phyloP scores from a whole-genome alignment of 2,113 vertebrate species.

The Heteronetta atricapilla region DNA sequence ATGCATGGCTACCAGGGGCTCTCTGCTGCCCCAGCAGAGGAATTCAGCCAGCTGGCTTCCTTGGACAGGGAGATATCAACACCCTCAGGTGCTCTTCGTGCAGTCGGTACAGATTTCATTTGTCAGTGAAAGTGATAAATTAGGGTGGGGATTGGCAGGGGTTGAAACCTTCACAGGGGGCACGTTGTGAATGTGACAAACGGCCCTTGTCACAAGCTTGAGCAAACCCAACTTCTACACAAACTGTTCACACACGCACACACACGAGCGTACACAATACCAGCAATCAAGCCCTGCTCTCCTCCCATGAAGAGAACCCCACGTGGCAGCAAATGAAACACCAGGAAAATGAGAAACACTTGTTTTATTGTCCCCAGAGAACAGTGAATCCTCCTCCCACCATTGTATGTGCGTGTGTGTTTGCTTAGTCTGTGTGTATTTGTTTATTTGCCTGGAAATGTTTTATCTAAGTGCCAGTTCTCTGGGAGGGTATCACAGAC shows the following conservation, averaged over 20 bases:
- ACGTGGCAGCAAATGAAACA: background rate
- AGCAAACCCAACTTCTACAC: background rate
- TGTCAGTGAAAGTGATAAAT: background rate
- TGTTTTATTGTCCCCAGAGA: conserved; percentile 3
- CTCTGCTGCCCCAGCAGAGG: background rate
- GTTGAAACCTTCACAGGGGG: background rate
- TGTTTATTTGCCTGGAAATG: conserved; percentile 20
- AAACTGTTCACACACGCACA: background rate
- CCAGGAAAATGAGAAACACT: conserved; percentile 11
- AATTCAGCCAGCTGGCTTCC: background rate
- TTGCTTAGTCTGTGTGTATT: background rate
- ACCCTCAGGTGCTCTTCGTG: background rate
- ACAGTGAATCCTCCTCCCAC: background rate
- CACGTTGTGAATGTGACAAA: background rate
- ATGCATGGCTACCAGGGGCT: background rate
- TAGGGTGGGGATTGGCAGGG: background rate
- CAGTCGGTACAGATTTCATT: background rate
- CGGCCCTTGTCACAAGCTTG: background rate
- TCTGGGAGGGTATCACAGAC: background rate
- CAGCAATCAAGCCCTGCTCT: background rate
- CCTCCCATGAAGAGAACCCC: background rate
- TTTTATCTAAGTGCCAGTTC: background rate
- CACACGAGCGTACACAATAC: background rate
- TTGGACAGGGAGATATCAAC: background rate
- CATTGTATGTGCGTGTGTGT: background rate